Evolutionary conservation across 2,888 invertebrate genomes (phyloP).

Genomic region (Meliscaeva auricollis): DNA sequence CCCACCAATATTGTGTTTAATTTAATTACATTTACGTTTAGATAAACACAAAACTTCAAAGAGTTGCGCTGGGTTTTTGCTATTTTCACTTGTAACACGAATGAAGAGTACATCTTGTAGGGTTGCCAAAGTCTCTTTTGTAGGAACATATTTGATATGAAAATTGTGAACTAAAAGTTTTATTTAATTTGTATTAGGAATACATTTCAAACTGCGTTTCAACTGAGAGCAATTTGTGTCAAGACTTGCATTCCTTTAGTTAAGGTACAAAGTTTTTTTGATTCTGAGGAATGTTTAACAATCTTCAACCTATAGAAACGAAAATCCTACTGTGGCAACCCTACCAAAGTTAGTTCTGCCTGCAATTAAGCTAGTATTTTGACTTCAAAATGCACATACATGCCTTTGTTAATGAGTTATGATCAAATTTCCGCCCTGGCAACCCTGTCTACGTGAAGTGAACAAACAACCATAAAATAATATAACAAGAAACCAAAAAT

Average conservation of each 20-base stretch:
- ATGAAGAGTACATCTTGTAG: neutral
- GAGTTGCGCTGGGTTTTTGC: constrained; percentile 33
- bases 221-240: no score
- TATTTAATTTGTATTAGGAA: neutral
- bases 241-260: no score
- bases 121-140: neutral
- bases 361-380: no score
- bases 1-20: constrained; percentile 67
- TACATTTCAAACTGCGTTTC: no score
- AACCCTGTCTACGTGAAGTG: neutral
- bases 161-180: neutral
- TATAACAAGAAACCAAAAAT: constrained; percentile 8
- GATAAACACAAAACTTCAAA: constrained; percentile 69
- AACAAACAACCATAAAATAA: constrained; percentile 25
- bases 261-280: no score
- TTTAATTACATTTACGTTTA: constrained; percentile 71
- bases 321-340: no score
- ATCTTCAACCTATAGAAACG: no score
- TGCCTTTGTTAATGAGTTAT: no score
- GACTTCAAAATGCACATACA: no score
- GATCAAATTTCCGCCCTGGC: no score
- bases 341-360: no score
- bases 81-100: neutral
- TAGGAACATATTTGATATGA: neutral
- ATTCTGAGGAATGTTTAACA: no score